A percentile compares a stretch with the other conserved stretches of the same genome.
These are phyloP conservation scores for Anomalospiza imberbis DNA, from an alignment of 2,797 vertebrate genomes.

Conservation along the genomic window DNA sequence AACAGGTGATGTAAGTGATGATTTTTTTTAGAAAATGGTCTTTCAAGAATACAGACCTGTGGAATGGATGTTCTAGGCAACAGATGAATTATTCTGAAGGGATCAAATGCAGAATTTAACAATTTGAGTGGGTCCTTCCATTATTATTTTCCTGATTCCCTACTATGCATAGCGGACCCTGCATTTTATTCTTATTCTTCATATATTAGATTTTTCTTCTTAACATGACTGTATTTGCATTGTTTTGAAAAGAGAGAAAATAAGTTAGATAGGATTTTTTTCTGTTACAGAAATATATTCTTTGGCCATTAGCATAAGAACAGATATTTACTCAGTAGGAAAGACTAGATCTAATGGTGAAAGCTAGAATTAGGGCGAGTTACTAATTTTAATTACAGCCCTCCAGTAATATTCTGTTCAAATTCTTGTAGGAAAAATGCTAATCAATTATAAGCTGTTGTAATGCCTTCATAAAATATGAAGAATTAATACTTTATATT, in stretches of 20 bases:
- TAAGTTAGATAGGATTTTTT: background rate
- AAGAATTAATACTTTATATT: background rate
- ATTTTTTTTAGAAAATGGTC: background rate
- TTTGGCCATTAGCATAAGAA: background rate
- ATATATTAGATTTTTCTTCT: background rate
- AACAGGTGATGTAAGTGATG: background rate
- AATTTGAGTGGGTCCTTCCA: background rate
- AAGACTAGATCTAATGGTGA: background rate
- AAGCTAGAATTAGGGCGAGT: constrained; percentile 1
- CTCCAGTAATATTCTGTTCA: background rate
- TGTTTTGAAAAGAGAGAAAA: background rate
- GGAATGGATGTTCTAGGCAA: background rate
- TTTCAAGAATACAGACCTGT: background rate
- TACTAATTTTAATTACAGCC: background rate
- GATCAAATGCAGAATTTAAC: background rate
- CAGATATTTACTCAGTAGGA: background rate
- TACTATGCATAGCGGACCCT: background rate
- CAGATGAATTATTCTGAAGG: background rate
- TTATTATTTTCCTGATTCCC: background rate
- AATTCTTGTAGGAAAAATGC: background rate
- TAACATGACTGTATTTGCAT: background rate
- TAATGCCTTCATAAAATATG: background rate
- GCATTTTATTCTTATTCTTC: background rate
- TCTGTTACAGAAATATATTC: background rate
- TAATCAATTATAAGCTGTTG: background rate